Evolutionary conservation across 1,140 invertebrate genomes (phyloP), one percentile per base, ranked within the genome.

Genomic region (Hydropsyche tenuis): DNA sequence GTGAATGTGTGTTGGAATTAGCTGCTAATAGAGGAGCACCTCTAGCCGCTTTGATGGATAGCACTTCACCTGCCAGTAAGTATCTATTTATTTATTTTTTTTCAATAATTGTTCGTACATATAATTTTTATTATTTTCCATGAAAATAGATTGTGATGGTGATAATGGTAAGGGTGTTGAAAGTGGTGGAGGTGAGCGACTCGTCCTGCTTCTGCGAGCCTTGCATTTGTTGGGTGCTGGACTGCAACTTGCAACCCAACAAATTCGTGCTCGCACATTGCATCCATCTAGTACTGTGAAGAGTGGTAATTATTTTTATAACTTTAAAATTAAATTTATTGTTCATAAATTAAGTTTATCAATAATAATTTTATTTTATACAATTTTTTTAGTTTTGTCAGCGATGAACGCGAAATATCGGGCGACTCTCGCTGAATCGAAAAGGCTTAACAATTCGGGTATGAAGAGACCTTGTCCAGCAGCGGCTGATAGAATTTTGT

Each of bases 401-500:
- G 89, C 91, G 66, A 90, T 98, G 90, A 97, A 97, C 81, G 89
- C 91, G 63, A 94, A 94, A 80, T 98, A 97, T 84, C 91, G 92
- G 76, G 88, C 90, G 75, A 96, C 95, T 81, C 86, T 98, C 71
- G 88, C 88, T 53, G 93, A 96, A 78, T 97, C 96, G 78, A 94
- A 96, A 81, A 89, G 93, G 77, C 87, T 98, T 7, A 3, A 96
- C 96, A 92, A 91, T 56, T 88, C 89, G 53, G 91, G 91, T n/a
- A 80, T 93, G 23, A 75, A 80, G 92, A 73, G 87, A 90, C 43
- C 90, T 89, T 88, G 89, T 60, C 88, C 89, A 75, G 90, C 93
- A 23, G 94, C 94, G 53, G 96, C 96, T 77, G 97, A 99, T 82
- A 96, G 95, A 83, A 93, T 99, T 75, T 89, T 99, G 12, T 99